Conservation (phyloP, 2,113 vertebrate species). For the Pedionomus torquatus region DNA sequence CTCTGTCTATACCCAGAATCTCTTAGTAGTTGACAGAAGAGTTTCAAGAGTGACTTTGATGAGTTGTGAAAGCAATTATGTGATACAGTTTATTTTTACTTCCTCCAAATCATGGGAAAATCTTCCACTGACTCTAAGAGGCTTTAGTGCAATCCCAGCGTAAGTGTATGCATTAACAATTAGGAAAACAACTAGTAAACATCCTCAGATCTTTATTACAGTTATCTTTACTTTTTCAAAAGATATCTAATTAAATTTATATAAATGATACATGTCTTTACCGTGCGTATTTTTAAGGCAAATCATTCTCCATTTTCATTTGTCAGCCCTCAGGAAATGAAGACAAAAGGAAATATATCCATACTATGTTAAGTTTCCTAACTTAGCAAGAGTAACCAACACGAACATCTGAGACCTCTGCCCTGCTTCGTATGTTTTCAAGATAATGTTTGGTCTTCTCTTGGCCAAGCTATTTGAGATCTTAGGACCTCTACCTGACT, state of each 20-base stretch:
- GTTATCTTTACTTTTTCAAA: not conserved
- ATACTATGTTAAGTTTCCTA: not conserved
- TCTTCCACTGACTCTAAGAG: not conserved
- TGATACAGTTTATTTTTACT: not conserved
- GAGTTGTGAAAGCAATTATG: not conserved
- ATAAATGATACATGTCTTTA: not conserved
- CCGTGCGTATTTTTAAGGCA: not conserved
- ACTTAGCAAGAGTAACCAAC: not conserved
- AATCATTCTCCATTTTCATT: not conserved
- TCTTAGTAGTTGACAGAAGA: not conserved
- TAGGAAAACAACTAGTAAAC: not conserved
- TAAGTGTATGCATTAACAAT: not conserved
- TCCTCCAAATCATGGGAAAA: not conserved
- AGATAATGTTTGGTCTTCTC: not conserved
- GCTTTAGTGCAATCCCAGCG: not conserved
- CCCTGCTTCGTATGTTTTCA: not conserved
- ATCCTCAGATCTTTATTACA: not conserved
- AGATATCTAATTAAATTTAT: not conserved
- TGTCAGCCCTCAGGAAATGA: not conserved
- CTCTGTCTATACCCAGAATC: not conserved
- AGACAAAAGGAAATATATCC: not conserved
- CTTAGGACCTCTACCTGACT: not conserved
- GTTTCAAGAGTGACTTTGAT: not conserved
- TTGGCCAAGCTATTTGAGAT: not conserved
- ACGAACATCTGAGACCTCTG: not conserved